A percentile compares a stretch with the other conserved stretches of the same genome.
These are phyloP conservation scores for Dermochelys coriacea DNA, from an alignment of 2,797 vertebrate genomes.

Conservation along the genomic window DNA sequence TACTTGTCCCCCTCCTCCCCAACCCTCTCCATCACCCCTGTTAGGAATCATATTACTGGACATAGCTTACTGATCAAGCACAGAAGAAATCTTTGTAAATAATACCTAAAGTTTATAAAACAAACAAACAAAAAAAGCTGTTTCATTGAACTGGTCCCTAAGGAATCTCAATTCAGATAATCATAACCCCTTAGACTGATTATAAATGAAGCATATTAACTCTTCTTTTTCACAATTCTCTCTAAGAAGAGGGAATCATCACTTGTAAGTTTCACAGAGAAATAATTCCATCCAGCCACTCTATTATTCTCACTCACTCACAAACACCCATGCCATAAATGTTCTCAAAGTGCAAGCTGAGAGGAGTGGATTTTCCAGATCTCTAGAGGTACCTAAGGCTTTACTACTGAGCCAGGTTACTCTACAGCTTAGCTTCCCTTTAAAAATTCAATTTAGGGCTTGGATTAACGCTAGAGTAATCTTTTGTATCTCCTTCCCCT, in stretches of 20 bases:
- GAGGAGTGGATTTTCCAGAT: background rate
- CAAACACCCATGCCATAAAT: background rate
- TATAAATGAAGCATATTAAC: conserved; percentile 53
- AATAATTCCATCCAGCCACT: background rate
- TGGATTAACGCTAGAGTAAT: background rate
- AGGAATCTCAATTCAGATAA: conserved; percentile 21
- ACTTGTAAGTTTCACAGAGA: background rate
- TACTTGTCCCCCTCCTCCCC: background rate
- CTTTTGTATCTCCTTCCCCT: background rate
- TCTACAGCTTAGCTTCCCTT: background rate
- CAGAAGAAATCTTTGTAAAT: background rate
- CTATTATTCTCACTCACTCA: background rate
- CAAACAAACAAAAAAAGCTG: conserved; percentile 7
- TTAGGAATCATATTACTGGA: background rate
- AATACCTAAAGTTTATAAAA: background rate
- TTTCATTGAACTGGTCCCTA: background rate
- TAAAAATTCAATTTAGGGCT: background rate
- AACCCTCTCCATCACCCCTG: background rate
- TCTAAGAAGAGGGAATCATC: conserved; percentile 16
- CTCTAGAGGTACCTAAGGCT: background rate
- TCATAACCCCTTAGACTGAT: conserved; percentile 38
- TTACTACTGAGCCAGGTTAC: background rate
- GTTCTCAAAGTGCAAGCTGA: background rate
- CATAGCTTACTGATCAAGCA: background rate
- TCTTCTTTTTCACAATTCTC: conserved; percentile 31